Base-by-base conservation (phyloP, 2,797 vertebrate genomes). In the Hemitrygon akajei region DNA sequence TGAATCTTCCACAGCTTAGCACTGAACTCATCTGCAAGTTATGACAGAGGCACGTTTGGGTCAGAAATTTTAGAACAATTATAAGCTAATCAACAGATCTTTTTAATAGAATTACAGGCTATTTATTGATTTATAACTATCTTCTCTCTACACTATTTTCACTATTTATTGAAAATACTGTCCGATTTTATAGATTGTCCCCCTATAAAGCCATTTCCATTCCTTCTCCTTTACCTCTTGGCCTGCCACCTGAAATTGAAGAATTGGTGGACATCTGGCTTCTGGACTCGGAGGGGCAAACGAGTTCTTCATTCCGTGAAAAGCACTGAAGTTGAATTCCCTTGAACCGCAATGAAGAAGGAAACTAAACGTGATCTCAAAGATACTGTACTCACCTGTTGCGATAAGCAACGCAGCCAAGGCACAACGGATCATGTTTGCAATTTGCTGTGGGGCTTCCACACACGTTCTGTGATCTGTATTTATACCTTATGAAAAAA, bases 401-500 rank as follows among this genome's bases (percentile, higher is more conserved):
- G 91, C 40, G 12, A 93, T 58, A 56, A 93, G 71, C 27, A 93
- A 25, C 30, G 91, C 91, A 16, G 71, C 71, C 37, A 93, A 56
- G 34, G 6, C 91, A 93, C 66, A 93, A 20, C 71, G 40, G 7
- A 93, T 76, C 91, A 93, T 93, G 69, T 73, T 93, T 76, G 71
- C 22, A 75, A 73, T 18, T 1, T 9, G 47, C 1, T 47, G 5
- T n/a, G 37, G 27, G 27, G 5, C 0, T 40, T 30, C 71, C 12
- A 47, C 25, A 30, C 25, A 47, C 40, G 73, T 10, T 56, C 71
- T 16, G 69, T 47, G 40, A 30, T 12, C 30, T 11, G 25, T 76
- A 93, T 58, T 93, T 93, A 93, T 75, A 76, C 10, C 37, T 76
- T 1, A 47, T 47, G 47, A 40, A 14, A 27, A 22, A 89, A 18